These are phyloP conservation scores for Pocillopora verrucosa DNA, from an alignment of 64 coral and sea anemone genomes.

Conservation along the genomic window DNA sequence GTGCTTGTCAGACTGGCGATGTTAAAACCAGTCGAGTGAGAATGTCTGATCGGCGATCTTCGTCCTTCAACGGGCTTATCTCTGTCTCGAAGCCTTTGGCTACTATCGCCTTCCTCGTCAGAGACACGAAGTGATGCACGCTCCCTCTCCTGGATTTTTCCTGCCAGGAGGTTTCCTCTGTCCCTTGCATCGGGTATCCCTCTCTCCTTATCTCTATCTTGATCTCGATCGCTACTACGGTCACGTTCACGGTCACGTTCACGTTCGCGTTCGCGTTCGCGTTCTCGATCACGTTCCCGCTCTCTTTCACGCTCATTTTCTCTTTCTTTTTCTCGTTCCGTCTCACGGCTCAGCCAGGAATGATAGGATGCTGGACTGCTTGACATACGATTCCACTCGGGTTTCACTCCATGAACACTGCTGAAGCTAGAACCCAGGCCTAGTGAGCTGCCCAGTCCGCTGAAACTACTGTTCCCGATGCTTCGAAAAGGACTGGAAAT, in stretches of 20 bases:
- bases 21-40: constrained; percentile 71
- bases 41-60: constrained; percentile 62
- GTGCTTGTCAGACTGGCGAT: constrained; percentile 79
- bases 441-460: constrained; percentile 54
- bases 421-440: constrained; percentile 39
- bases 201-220: constrained; percentile 45
- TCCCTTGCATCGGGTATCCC: neutral
- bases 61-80: constrained; percentile 62
- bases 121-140: constrained; percentile 61
- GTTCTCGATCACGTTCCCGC: constrained; percentile 47
- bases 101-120: constrained; percentile 64
- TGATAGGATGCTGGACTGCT: constrained; percentile 21
- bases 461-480: constrained; percentile 34
- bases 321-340: constrained; percentile 72
- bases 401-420: constrained; percentile 45
- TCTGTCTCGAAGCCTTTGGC: constrained; percentile 41
- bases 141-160: constrained; percentile 54
- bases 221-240: constrained; percentile 70
- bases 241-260: constrained; percentile 69
- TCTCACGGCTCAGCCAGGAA: constrained; percentile 78
- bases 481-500: constrained; percentile 52
- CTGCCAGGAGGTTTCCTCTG: constrained; percentile 13
- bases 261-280: constrained; percentile 43
- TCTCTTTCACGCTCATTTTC: constrained; percentile 62
- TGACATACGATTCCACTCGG: constrained; percentile 59